These are phyloP conservation scores for Microcebus griseorufus DNA, from an alignment of 2,113 vertebrate genomes.

Conservation along the genomic window DNA sequence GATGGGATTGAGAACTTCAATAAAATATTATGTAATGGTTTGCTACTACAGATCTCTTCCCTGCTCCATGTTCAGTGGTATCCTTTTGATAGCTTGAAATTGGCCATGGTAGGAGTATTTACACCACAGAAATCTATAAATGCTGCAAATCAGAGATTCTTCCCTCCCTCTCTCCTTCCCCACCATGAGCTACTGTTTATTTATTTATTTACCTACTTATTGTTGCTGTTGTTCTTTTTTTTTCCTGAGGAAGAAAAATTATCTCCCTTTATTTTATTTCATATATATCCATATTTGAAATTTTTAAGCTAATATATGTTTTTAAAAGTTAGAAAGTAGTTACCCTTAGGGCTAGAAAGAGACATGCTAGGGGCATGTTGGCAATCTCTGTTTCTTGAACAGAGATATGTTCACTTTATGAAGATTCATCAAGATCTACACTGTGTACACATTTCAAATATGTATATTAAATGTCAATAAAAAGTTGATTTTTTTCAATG, in stretches of 20 bases:
- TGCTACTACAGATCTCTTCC: not conserved
- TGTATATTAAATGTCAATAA: too few relatives aligned
- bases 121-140: not conserved
- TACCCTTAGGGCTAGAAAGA: too few relatives aligned
- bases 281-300: constrained; percentile 93
- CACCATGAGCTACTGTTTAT: not conserved
- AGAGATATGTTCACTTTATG: too few relatives aligned
- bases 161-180: not conserved
- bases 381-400: too few relatives aligned
- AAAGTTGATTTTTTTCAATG: too few relatives aligned
- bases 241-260: constrained; percentile 85
- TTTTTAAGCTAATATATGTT: constrained; percentile 69
- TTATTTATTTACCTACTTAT: too few relatives aligned
- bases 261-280: constrained; percentile 92
- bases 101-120: not conserved
- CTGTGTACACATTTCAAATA: too few relatives aligned
- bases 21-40: not conserved
- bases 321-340: too few relatives aligned
- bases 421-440: too few relatives aligned
- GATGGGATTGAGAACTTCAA: not conserved
- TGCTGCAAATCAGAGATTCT: not conserved
- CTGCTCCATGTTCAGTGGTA: not conserved
- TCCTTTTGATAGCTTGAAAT: not conserved
- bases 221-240: too few relatives aligned
- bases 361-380: too few relatives aligned